Evolutionary conservation across 35 echinoderm and acorn worm species (phyloP).

Genomic region (Apostichopus parvimensis): DNA sequence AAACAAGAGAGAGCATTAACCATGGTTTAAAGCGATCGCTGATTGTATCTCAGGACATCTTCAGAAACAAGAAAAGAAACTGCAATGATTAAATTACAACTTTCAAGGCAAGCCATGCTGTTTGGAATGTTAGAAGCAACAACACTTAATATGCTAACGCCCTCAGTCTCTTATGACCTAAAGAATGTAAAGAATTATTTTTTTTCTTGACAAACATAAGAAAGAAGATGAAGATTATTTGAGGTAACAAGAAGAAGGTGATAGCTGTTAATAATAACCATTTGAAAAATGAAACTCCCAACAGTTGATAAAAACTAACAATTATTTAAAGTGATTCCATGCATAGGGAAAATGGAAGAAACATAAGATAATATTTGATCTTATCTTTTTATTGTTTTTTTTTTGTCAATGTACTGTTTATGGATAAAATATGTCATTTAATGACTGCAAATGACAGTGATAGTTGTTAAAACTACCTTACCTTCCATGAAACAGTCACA

Average conservation of each 20-base stretch:
- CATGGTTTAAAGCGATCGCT: background rate
- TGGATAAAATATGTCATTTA: no score
- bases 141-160: background rate
- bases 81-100: slow-evolving; percentile 15
- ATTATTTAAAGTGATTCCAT: background rate
- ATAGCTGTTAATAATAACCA: background rate
- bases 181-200: background rate
- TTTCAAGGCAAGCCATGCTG: background rate
- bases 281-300: background rate
- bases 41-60: background rate
- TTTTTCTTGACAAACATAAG: no score
- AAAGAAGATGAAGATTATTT: background rate
- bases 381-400: no score
- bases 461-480: no score
- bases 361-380: no score
- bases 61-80: background rate
- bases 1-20: background rate
- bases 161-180: background rate
- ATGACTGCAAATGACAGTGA: no score
- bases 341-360: no score
- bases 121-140: background rate
- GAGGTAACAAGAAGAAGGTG: background rate
- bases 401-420: no score
- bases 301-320: background rate
- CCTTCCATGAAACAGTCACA: no score